Evolutionary conservation across 2,888 invertebrate species (phyloP).

Genomic region (Microdon myrmicae): DNA sequence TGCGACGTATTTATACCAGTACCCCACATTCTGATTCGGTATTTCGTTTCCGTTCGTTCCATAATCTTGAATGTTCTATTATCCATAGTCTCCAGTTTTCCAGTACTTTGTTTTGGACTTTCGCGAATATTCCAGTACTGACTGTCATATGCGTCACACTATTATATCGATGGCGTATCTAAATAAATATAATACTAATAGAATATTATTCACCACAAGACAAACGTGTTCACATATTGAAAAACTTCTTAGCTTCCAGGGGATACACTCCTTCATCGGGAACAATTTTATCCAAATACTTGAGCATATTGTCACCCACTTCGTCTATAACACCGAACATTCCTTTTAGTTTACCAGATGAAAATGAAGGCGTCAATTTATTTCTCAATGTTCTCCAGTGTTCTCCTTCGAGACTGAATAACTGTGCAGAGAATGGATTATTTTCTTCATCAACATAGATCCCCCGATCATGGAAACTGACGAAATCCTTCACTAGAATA

Average conservation of each 20-base stretch:
- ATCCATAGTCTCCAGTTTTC: too few relatives aligned
- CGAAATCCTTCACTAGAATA: constrained; percentile 73
- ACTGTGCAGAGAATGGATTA: constrained; percentile 72
- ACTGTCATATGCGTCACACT: too few relatives aligned
- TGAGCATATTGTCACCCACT: constrained; percentile 69
- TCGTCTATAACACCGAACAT: constrained; percentile 73
- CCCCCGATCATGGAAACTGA: constrained; percentile 75
- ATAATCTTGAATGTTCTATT: too few relatives aligned
- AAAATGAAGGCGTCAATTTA: constrained; percentile 75
- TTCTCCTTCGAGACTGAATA: constrained; percentile 68
- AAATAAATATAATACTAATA: too few relatives aligned
- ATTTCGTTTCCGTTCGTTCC: too few relatives aligned
- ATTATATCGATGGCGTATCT: too few relatives aligned
- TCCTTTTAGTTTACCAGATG: constrained; percentile 74
- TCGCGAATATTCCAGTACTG: too few relatives aligned
- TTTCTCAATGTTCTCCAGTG: constrained; percentile 74
- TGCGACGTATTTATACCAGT: too few relatives aligned
- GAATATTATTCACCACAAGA: too few relatives aligned
- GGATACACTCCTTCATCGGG: constrained; percentile 60
- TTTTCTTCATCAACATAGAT: constrained; percentile 70
- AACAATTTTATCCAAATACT: constrained; percentile 63
- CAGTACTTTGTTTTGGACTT: too few relatives aligned
- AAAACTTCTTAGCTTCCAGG: constrained; percentile 67
- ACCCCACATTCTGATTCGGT: too few relatives aligned
- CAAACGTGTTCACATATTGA: too few relatives aligned